phyloP scores from a whole-genome alignment of 2,113 vertebrate species.

The Sebastes schlegelii region DNA sequence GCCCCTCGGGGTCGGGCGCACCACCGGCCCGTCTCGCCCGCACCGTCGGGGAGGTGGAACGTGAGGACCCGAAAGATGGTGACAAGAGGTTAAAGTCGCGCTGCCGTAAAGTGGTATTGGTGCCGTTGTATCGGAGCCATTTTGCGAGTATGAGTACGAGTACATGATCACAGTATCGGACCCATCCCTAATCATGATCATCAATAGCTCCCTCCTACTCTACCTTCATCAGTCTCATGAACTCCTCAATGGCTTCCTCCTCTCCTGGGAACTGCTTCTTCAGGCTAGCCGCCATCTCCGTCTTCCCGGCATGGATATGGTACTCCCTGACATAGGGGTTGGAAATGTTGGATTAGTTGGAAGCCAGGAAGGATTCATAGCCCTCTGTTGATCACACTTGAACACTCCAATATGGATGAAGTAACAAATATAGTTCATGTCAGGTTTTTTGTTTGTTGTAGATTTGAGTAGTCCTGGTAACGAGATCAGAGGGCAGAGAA shows the following conservation, averaged over 20 bases:
- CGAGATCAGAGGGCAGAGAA: neutral
- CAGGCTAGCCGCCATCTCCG: conserved; percentile 77
- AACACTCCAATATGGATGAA: neutral
- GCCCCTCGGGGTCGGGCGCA: too few relatives aligned
- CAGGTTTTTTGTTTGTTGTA: neutral
- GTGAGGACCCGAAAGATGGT: too few relatives aligned
- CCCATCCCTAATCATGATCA: neutral
- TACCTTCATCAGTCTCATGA: conserved; percentile 88
- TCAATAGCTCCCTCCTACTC: neutral
- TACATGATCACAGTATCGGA: too few relatives aligned
- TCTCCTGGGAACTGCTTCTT: conserved; percentile 87
- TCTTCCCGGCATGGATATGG: conserved; percentile 82
- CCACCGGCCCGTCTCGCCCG: too few relatives aligned
- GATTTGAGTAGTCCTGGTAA: neutral
- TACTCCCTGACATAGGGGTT: conserved; percentile 67
- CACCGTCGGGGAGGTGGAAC: too few relatives aligned
- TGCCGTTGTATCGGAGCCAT: too few relatives aligned
- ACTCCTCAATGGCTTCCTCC: conserved; percentile 82
- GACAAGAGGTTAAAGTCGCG: too few relatives aligned
- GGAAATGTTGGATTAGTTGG: neutral
- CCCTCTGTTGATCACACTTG: too few relatives aligned
- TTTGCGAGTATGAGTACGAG: too few relatives aligned
- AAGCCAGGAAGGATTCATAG: neutral
- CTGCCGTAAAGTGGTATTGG: too few relatives aligned
- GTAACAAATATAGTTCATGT: neutral